Percentiles rank a stretch among this genome's conserved stretches.
Conservation (phyloP, 2,113 vertebrate genomes). For the Theristicus caerulescens region DNA sequence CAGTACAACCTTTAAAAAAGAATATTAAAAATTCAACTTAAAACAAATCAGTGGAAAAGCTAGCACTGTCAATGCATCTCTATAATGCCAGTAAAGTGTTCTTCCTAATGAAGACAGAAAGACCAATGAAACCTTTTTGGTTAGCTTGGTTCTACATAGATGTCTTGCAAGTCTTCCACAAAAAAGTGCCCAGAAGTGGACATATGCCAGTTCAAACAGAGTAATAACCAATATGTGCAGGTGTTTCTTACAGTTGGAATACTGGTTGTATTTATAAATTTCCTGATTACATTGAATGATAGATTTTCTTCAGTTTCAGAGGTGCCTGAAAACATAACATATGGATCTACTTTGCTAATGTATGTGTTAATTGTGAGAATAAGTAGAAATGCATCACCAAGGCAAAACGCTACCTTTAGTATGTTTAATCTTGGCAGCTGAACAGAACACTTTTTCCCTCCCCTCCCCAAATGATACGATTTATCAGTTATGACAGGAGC, state of each 20-base stretch:
- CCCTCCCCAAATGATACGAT: too few species aligned
- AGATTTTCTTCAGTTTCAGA: not conserved
- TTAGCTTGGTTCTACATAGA: not conserved
- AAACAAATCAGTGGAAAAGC: not conserved
- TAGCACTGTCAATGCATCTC: not conserved
- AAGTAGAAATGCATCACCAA: not conserved
- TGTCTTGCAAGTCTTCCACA: not conserved
- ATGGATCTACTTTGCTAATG: not conserved
- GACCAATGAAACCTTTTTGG: not conserved
- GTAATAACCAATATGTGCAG: not conserved
- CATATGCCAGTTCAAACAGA: accelerated
- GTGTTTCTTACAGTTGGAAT: not conserved
- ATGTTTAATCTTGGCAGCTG: not conserved
- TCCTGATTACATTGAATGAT: not conserved
- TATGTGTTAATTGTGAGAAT: not conserved
- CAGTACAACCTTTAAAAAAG: not conserved
- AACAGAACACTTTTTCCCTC: not conserved
- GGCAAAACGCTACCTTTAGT: not conserved
- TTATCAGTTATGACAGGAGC: not conserved
- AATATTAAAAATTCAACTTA: not conserved
- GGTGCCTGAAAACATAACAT: not conserved
- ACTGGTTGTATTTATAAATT: not conserved
- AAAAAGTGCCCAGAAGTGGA: too few species aligned
- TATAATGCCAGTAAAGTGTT: not conserved
- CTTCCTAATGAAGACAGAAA: not conserved